phyloP scores from a whole-genome alignment of 2,888 invertebrate species.

The Drosophila niveifrons region DNA sequence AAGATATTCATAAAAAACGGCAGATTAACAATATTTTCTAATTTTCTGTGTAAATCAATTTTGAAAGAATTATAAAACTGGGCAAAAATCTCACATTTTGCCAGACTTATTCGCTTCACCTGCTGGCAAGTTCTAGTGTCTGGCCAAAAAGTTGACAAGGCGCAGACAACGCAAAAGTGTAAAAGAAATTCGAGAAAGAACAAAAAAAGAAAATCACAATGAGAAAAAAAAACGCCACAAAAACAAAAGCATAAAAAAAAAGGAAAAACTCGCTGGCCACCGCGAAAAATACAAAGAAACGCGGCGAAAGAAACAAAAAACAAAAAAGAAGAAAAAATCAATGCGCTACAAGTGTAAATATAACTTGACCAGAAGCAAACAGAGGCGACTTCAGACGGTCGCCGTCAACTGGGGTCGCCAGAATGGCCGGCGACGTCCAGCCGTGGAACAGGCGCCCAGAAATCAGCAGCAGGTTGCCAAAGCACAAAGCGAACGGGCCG shows the following conservation, averaged over 20 bases:
- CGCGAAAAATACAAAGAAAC: conserved; percentile 32
- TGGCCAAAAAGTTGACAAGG: conserved; percentile 72
- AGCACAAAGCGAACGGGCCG: conserved; percentile 19
- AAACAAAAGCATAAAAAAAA: conserved; percentile 60
- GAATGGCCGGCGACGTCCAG: conserved; percentile 75
- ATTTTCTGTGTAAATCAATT: too few relatives aligned
- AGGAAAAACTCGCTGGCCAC: conserved; percentile 50
- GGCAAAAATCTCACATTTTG: conserved; percentile 25
- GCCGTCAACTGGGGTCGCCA: conserved; percentile 22
- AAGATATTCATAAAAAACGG: too few relatives aligned
- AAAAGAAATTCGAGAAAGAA: conserved; percentile 25
- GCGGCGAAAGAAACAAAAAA: conserved; percentile 24
- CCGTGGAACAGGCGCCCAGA: conserved; percentile 75
- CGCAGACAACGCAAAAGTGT: conserved; percentile 61
- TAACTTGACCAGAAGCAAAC: conserved; percentile 69
- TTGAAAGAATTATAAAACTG: conserved; percentile 34
- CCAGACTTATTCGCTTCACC: conserved; percentile 41
- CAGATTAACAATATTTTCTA: too few relatives aligned
- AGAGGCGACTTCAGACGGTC: conserved; percentile 31
- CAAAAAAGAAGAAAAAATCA: conserved; percentile 58
- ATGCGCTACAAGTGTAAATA: conserved; percentile 79
- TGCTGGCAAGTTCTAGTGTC: conserved; percentile 61
- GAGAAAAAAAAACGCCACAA: conserved; percentile 35
- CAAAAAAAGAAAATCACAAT: conserved; percentile 17
- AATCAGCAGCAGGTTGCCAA: conserved; percentile 54